Evolutionary conservation across 2,797 vertebrate species (phyloP).

Genomic region (Ficedula albicollis): DNA sequence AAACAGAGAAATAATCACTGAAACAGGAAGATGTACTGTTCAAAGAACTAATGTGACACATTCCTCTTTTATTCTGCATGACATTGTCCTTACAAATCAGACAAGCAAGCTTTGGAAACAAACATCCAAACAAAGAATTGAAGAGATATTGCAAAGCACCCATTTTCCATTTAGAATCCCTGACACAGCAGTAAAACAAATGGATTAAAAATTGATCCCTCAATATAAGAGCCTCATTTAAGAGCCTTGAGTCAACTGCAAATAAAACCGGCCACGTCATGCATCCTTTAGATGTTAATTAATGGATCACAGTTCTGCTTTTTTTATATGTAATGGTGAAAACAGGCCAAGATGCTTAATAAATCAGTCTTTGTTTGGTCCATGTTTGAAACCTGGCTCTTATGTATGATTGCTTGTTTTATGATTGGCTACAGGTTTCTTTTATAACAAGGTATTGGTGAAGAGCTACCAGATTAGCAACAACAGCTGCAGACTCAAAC

Average conservation of each 20-base stretch:
- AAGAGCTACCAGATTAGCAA: neutral
- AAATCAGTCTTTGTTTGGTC: neutral
- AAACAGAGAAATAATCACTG: neutral
- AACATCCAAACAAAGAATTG: slow-evolving; percentile 30
- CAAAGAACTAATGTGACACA: neutral
- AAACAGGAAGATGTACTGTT: neutral
- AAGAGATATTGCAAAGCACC: neutral
- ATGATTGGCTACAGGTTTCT: fast-evolving
- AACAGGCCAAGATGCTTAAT: neutral
- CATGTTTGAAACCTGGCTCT: neutral
- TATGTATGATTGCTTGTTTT: neutral
- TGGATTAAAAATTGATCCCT: neutral
- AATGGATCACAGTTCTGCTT: neutral
- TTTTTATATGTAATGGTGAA: neutral
- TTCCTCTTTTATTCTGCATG: neutral
- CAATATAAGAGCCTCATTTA: neutral
- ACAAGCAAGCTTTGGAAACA: slow-evolving; percentile 11
- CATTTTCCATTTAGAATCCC: neutral
- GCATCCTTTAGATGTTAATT: neutral
- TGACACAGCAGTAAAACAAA: slow-evolving; percentile 37
- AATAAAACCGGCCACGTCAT: neutral
- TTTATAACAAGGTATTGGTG: neutral
- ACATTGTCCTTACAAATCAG: neutral
- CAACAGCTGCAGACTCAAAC: neutral
- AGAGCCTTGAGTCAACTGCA: neutral